Percentiles rank a stretch among this genome's conserved stretches.
Evolutionary conservation across 2,888 invertebrate species (phyloP).

Genomic region (Homarus gammarus): DNA sequence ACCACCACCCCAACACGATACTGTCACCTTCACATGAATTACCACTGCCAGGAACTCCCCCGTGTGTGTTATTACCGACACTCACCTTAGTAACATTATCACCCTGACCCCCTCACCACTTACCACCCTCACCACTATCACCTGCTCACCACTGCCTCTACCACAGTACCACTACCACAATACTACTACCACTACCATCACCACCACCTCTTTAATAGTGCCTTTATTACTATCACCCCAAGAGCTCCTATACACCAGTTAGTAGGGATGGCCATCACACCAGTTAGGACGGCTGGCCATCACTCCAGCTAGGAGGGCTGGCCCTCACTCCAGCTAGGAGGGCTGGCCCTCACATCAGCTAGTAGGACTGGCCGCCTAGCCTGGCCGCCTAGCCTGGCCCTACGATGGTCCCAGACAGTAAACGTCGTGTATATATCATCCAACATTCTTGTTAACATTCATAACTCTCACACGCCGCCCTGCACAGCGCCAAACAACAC

Average conservation of each 20-base stretch:
- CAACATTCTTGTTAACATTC: constrained; percentile 25
- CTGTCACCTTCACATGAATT: too few relatives aligned
- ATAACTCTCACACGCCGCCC: neutral
- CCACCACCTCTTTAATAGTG: neutral
- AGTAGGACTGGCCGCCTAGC: constrained; percentile 12
- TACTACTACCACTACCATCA: neutral
- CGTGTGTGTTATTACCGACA: too few relatives aligned
- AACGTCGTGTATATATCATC: constrained; percentile 15
- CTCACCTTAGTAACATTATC: too few relatives aligned
- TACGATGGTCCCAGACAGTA: neutral
- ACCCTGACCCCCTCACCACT: too few relatives aligned
- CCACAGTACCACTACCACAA: too few relatives aligned
- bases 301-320: neutral
- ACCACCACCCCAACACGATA: too few relatives aligned
- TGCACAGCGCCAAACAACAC: constrained; percentile 16
- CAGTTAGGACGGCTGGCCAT: neutral
- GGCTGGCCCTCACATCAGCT: neutral
- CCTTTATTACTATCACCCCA: too few relatives aligned
- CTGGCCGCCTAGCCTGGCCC: neutral
- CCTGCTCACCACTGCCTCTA: too few relatives aligned
- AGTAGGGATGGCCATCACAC: too few relatives aligned
- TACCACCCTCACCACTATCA: too few relatives aligned
- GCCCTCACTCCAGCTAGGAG: neutral
- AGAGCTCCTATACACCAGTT: too few relatives aligned
- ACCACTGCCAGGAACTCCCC: too few relatives aligned